Evolutionary conservation across 37 sponge, comb jelly and placozoan species (phyloP), one percentile per base, ranked within the genome.

Genomic region (Halichondria panicea): DNA sequence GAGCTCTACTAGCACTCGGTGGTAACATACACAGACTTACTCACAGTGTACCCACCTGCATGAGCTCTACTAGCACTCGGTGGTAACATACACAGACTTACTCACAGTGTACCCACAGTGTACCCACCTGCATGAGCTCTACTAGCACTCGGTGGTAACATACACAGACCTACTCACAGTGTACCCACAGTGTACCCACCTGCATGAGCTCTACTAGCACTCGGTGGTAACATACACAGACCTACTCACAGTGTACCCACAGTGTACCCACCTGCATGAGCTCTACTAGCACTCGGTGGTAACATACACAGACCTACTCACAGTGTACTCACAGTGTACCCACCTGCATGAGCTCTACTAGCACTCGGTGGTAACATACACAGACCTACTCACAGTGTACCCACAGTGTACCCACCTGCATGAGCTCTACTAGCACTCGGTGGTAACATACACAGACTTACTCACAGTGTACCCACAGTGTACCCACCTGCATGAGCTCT

Each of bases 291-390:
- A n/a, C n/a, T n/a, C n/a, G n/a, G n/a, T n/a, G n/a, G n/a, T 66
- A 9, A n/a, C 3, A 38, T 34, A 28, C 63, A 63, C 36, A 63
- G 24, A 15, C 68, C 3, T 28, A 5, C 44, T 18, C 70, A 72
- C 55, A 3, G n/a, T n/a, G n/a, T n/a, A 9, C 56, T 27, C 7
- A 2, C 25, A 27, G 9, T 3, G 56, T 55, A 27, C 9, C 25
- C 50, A 76, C 76, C 65, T 76, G 74, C 25, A 89, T 2, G 11
- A 89, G 62, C 32, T 89, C 75, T 7, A 89, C 8, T 27, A 75
- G 1, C 7, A 68, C 24, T 36, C 81, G 15, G 52, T 48, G 11
- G 15, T 48, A 11, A 15, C 52, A 48, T 18, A 15, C 15, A 11
- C 13, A 18, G 52, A 18, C 13, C 15, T 15, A 48, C 52, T 48